Base-by-base conservation (phyloP, 2,888 invertebrate species). In the Hypomecis punctinalis region DNA sequence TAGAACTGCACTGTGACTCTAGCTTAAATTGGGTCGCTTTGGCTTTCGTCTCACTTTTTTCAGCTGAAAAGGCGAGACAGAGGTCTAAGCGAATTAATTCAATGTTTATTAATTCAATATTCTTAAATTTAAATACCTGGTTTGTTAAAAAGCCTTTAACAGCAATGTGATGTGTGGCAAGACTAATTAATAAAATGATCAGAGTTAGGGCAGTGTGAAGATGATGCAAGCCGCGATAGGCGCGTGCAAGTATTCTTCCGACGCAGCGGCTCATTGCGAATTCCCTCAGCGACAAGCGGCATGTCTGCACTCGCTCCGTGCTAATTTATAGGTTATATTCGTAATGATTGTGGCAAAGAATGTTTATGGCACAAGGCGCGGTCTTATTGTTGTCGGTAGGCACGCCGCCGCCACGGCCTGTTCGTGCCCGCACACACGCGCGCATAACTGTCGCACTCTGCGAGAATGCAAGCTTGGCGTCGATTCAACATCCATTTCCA, bases 301-400 rank as follows among this genome's bases (percentile, higher is more conserved):
- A 78, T 81, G 82, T 80, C 82, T 77, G 75, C 80, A 82, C 84
- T 86, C 89, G 87, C 82, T 79, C 76, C 77, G 83, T 74, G 80
- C 85, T 90, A 91, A 91, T 91, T 91, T 92, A 90, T 89, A 89
- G 89, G 87, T 90, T 88, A 91, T 89, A 90, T 90, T 89, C 86
- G 85, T 85, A 90, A 89, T 89, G 86, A 90, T 89, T 86, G 88
- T 81, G 83, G 83, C 88, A 86, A 91, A 91, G 89, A 92, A 91
- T 91, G 91, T 91, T 89, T 90, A 90, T 88, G 84, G 86, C 83
- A 80, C 83, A 84, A 88, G 91, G 90, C 85, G 90, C 87, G 90
- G 90, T 88, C 87, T 89, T 82, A 91, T 91, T 91, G 90, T 91
- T 89, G 86, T 85, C 82, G 84, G 85, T 84, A 84, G 83, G 84